Evolutionary conservation across 2,888 invertebrate genomes (phyloP).

Genomic region (Acanthoscelides obtectus): DNA sequence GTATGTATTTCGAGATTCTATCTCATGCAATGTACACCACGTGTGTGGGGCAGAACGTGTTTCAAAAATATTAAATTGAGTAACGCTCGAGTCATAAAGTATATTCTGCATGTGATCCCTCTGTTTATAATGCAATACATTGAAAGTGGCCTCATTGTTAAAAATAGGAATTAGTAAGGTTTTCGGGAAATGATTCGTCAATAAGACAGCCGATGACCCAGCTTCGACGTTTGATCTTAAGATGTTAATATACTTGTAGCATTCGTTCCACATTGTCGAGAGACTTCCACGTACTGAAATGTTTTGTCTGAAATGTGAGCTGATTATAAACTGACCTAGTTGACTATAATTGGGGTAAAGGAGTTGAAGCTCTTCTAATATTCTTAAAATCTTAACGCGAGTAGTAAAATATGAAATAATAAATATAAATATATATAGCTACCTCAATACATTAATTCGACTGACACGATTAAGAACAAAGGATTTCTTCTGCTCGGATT

Average conservation of each 20-base stretch:
- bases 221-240: neutral
- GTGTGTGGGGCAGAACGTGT: neutral
- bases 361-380: too few relatives aligned
- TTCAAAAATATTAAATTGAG: neutral
- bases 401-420: too few relatives aligned
- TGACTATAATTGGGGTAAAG: too few relatives aligned
- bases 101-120: neutral
- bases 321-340: neutral
- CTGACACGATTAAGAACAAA: too few relatives aligned
- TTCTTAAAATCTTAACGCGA: too few relatives aligned
- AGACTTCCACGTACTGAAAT: neutral
- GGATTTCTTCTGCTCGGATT: too few relatives aligned
- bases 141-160: neutral
- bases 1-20: neutral
- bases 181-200: neutral
- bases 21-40: neutral
- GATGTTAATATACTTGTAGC: neutral
- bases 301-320: neutral
- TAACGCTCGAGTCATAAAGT: neutral
- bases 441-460: too few relatives aligned
- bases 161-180: neutral
- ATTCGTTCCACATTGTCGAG: neutral
- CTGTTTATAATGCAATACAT: neutral
- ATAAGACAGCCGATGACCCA: neutral
- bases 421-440: too few relatives aligned